Evolutionary conservation across 2,888 invertebrate genomes (phyloP).

Genomic region (Epistrophella euchroma): DNA sequence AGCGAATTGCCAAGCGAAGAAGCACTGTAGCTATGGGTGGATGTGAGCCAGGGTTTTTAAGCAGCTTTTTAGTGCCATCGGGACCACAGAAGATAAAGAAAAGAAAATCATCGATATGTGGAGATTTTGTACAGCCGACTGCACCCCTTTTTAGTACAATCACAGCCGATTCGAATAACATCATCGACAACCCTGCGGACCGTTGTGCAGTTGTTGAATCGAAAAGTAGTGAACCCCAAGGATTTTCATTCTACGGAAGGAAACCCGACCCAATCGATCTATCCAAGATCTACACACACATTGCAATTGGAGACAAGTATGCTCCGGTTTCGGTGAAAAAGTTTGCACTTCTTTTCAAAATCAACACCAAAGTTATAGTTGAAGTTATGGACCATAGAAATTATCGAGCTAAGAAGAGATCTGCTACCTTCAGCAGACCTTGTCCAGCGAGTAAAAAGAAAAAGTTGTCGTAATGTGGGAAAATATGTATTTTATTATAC

Average conservation of each 20-base stretch:
- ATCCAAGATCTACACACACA: slow-evolving; percentile 78
- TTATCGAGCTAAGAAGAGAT: slow-evolving; percentile 51
- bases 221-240: slow-evolving; percentile 25
- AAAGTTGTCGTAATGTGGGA: background rate
- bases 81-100: slow-evolving; percentile 42
- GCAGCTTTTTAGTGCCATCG: slow-evolving; percentile 21
- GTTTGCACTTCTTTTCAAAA: slow-evolving; percentile 78
- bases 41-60: slow-evolving; percentile 39
- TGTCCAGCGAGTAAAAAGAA: slow-evolving; percentile 78
- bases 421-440: slow-evolving; percentile 52
- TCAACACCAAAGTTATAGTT: slow-evolving; percentile 77
- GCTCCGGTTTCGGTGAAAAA: slow-evolving; percentile 78
- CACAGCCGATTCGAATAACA: slow-evolving; percentile 1
- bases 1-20: slow-evolving; percentile 77
- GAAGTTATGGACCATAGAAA: slow-evolving; percentile 67
- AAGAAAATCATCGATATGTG: slow-evolving; percentile 61
- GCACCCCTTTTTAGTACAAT: slow-evolving; percentile 55
- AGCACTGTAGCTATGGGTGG: slow-evolving; percentile 77
- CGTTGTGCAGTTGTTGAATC: background rate
- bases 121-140: slow-evolving; percentile 32
- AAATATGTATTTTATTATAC: slow-evolving; percentile 6
- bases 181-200: background rate
- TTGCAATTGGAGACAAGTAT: slow-evolving; percentile 77
- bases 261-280: slow-evolving; percentile 76
- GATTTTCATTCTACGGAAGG: slow-evolving; percentile 77